Evolutionary conservation across 2,888 invertebrate genomes (phyloP), one percentile per base, ranked within the genome.

Genomic region (Lysandra bellargus): DNA sequence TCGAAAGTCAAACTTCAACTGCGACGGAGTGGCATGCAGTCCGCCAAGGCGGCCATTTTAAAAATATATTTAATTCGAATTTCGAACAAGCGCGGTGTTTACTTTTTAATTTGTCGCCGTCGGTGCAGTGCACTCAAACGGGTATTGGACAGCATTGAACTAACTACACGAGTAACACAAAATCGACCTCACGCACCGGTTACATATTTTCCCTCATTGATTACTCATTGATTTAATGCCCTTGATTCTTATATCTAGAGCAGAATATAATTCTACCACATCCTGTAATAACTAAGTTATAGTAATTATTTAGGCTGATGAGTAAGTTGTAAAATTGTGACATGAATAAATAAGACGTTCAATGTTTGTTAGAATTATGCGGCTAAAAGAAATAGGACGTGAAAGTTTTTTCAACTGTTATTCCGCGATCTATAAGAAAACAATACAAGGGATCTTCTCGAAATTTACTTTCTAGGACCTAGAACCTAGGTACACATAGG

Each of bases 1-100:
- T 91, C 90, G 93, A 93, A 92, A 93, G 93, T 90, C 92, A 90
- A 91, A 90, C 92, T 89, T 87, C 83, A 87, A 93, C 92, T 93
- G 92, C 87, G 87, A 84, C 81, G 37, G 82, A 86, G 85, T 87
- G 89, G 89, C 89, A 89, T 89, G 88, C 33, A 33, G 89, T 90
- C 89, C 88, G 88, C 79, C 79, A 79, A 74, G 60, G 30, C 73
- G 81, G 79, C 84, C 82, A 82, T 83, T 81, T 84, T 79, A 80
- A 81, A 82, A 82, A 80, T 79, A 80, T 79, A 86, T 76, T 57
- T 14, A 57, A 17, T 76, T 44, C 53, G 86, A 81, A 81, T 61
- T 74, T 78, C 78, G 30, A 57, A 78, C 80, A 80, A 44, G 40
- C 72, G 76, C 23, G 44, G 60, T 64, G 40, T 12, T 76, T 76